Conservation (phyloP, 2,888 invertebrate species). For the Polyploca ridens region DNA sequence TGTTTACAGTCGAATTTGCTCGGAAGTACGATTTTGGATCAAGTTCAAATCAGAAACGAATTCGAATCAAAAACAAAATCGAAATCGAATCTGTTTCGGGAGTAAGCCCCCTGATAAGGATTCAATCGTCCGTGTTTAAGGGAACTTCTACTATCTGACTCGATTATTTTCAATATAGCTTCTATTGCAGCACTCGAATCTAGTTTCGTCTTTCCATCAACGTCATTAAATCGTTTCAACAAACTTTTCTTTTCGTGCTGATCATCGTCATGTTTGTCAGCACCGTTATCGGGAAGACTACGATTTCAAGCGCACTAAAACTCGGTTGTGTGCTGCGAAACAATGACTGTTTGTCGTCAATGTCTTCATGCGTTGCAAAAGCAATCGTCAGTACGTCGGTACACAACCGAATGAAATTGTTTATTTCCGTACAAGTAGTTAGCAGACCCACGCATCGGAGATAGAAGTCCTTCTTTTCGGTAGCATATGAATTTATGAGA, state of each 20-base stretch:
- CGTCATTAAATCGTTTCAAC: background rate
- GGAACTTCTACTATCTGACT: background rate
- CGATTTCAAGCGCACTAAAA: background rate
- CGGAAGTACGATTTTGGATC: too few species aligned
- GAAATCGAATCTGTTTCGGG: too few species aligned
- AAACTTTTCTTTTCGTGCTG: background rate
- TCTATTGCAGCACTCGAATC: background rate
- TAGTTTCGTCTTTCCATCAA: background rate
- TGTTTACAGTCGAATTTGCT: too few species aligned
- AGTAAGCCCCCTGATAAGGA: too few species aligned
- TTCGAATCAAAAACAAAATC: too few species aligned
- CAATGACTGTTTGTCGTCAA: slow-evolving; percentile 1
- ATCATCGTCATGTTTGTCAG: background rate
- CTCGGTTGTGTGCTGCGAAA: background rate
- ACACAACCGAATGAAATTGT: background rate
- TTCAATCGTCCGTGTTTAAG: background rate
- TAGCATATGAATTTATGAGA: too few species aligned
- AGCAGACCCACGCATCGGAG: background rate
- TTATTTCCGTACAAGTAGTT: background rate
- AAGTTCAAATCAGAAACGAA: too few species aligned
- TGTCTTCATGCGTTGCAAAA: background rate
- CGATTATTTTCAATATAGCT: background rate
- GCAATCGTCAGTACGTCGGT: background rate
- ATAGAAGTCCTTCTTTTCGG: background rate
- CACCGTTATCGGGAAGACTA: background rate